Percentiles rank a stretch among this genome's conserved stretches.
These are phyloP conservation scores for Hyperoplus lanceolatus DNA, from an alignment of 2,797 vertebrate genomes.

Conservation along the genomic window DNA sequence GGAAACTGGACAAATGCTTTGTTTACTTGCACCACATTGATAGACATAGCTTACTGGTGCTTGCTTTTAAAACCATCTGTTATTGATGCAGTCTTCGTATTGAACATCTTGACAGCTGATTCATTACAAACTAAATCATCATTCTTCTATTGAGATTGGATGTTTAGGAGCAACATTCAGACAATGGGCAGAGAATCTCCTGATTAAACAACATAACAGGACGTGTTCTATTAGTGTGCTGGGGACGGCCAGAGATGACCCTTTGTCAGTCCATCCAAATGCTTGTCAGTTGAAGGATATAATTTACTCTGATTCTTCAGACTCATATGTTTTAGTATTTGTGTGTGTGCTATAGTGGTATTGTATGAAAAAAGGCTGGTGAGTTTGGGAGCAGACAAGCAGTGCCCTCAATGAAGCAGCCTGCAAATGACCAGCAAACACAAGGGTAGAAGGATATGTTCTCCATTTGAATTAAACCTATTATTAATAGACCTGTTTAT, in stretches of 20 bases:
- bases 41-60: not conserved
- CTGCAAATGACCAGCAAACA: conserved; percentile 17
- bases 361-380: not conserved
- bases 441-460: conserved; percentile 32
- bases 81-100: not conserved
- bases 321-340: not conserved
- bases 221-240: not conserved
- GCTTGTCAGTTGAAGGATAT: not conserved
- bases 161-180: not conserved
- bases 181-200: not conserved
- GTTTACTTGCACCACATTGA: not conserved
- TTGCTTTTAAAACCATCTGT: not conserved
- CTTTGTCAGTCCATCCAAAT: not conserved
- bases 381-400: conserved; percentile 22
- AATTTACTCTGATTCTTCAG: not conserved
- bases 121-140: conserved; percentile 15
- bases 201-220: not conserved
- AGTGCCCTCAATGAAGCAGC: conserved; percentile 48
- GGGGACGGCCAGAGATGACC: conserved; percentile 7
- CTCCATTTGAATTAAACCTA: conserved; percentile 47
- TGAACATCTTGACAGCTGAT: conserved; percentile 12
- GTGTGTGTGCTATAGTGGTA: not conserved
- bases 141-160: conserved; percentile 2
- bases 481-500: conserved; percentile 43
- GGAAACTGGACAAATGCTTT: not conserved